These are phyloP conservation scores for Clarias pachynema DNA, from an alignment of 2,797 vertebrate species.

Conservation along the genomic window DNA sequence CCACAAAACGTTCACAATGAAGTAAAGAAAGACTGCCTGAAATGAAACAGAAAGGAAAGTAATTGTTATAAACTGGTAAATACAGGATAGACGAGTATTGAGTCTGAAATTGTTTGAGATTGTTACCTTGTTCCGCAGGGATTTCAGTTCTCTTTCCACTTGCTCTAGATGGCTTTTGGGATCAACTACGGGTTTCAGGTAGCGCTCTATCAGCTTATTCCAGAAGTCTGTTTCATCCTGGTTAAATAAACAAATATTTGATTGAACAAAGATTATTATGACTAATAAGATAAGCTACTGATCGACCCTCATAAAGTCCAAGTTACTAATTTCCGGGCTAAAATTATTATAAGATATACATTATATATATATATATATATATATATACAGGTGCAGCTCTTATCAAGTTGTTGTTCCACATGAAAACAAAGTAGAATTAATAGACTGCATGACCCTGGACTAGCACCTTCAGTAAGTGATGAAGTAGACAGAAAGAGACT, in stretches of 20 bases:
- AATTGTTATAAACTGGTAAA: not conserved
- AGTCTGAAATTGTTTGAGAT: not conserved
- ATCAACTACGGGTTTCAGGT: constrained; percentile 71
- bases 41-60: not conserved
- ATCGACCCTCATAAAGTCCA: not conserved
- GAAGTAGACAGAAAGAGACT: not conserved
- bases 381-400: not conserved
- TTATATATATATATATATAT: too few species aligned
- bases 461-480: not conserved
- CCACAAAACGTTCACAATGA: constrained; percentile 83
- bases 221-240: constrained; percentile 79
- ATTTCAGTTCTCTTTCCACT: constrained; percentile 75
- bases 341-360: not conserved
- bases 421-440: not conserved
- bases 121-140: constrained; percentile 78
- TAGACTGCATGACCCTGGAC: not conserved
- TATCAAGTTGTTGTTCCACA: not conserved
- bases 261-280: not conserved
- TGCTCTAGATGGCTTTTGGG: constrained; percentile 61
- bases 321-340: not conserved
- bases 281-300: not conserved
- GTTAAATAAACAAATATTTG: constrained; percentile 22
- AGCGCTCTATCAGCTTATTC: constrained; percentile 75
- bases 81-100: too few species aligned
- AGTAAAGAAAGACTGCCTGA: constrained; percentile 81